A percentile compares a stretch with the other conserved stretches of the same genome.
phyloP scores from a whole-genome alignment of 2,797 vertebrate species.

The Pogonophryne albipinna region DNA sequence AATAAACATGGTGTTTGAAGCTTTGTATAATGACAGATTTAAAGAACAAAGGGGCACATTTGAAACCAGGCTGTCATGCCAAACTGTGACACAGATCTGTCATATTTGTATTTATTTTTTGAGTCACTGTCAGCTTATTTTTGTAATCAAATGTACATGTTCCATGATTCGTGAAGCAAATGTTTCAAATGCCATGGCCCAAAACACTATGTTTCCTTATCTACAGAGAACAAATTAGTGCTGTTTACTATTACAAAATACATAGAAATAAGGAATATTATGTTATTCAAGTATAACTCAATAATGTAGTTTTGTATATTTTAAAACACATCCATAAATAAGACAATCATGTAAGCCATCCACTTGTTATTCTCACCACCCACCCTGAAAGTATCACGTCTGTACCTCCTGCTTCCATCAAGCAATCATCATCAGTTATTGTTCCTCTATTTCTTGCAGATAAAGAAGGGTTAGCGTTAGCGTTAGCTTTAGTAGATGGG shows the following conservation, averaged over 20 bases:
- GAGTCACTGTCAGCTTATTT: neutral
- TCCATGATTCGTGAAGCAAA: neutral
- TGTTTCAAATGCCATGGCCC: neutral
- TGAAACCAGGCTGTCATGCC: neutral
- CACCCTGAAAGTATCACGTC: neutral
- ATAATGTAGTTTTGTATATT: neutral
- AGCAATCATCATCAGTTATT: constrained; percentile 2
- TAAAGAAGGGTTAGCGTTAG: no score
- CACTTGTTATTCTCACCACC: neutral
- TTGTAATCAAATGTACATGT: neutral
- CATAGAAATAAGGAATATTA: neutral
- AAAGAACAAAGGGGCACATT: constrained; percentile 4
- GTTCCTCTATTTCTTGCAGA: constrained; percentile 2
- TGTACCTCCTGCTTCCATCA: neutral
- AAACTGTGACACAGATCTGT: constrained; percentile 22
- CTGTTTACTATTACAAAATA: no score
- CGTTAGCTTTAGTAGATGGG: neutral
- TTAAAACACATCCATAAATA: neutral
- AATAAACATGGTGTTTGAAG: constrained; percentile 3
- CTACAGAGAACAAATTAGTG: neutral
- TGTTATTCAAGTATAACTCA: neutral
- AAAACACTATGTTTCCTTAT: neutral
- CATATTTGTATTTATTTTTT: constrained; percentile 5
- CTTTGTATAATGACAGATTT: neutral
- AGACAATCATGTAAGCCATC: neutral